phyloP scores from a whole-genome alignment of 2,113 vertebrate species.

The Anser cygnoides region DNA sequence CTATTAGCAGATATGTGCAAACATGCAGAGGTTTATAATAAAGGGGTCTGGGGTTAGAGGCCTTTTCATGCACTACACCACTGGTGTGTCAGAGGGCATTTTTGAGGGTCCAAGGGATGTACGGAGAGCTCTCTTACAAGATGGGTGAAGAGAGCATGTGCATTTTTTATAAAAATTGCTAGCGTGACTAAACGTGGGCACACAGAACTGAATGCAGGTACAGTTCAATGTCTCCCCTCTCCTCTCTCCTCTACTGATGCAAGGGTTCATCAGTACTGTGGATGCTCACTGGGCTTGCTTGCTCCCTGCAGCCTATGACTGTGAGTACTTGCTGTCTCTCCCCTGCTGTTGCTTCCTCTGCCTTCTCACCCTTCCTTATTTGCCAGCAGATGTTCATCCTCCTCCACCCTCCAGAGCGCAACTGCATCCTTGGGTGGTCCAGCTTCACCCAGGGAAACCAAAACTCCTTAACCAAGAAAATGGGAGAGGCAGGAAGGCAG shows the following conservation, averaged over 20 bases:
- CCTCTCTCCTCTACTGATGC: accelerated
- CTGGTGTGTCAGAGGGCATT: neutral
- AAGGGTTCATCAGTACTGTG: neutral
- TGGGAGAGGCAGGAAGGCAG: neutral
- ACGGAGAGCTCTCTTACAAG: neutral
- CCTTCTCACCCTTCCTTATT: neutral
- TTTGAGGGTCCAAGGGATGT: neutral
- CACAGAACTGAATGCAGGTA: neutral
- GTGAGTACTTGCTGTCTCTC: neutral
- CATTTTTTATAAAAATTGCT: neutral
- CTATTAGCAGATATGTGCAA: neutral
- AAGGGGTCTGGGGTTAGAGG: neutral
- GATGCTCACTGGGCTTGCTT: neutral
- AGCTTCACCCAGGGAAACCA: neutral
- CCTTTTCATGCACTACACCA: neutral
- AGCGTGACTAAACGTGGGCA: neutral
- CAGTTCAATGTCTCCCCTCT: neutral
- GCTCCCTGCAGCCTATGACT: neutral
- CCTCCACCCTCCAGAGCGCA: neutral
- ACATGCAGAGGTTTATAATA: neutral
- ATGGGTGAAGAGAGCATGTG: neutral
- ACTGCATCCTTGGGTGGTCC: constrained; percentile 47
- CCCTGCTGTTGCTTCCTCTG: neutral
- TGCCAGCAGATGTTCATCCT: constrained; percentile 5
- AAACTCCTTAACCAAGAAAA: constrained; percentile 20